phyloP scores from a whole-genome alignment of 1,140 invertebrate genomes.

The Drosophila repleta region DNA sequence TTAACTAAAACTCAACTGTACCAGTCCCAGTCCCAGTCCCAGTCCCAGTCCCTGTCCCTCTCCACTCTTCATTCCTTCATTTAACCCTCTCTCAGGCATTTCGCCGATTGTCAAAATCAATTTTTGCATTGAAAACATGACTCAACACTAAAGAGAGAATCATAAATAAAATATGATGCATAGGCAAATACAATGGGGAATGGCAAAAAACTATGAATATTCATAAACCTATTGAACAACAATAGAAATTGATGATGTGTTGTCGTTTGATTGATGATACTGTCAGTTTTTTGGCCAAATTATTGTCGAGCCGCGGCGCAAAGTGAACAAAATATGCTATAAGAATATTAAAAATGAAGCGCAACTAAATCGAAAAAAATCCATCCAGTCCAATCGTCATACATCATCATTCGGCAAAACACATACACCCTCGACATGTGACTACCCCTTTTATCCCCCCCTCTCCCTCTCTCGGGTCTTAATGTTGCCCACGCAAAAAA shows the following conservation, averaged over 20 bases:
- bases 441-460: conserved; percentile 39
- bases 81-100: conserved; percentile 42
- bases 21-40: no score
- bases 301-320: conserved; percentile 39
- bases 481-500: conserved; percentile 55
- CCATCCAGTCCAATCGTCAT: conserved; percentile 50
- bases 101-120: conserved; percentile 24
- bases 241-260: conserved; percentile 81
- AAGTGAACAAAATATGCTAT: conserved; percentile 53
- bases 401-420: conserved; percentile 70
- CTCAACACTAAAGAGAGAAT: conserved; percentile 52
- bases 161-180: conserved; percentile 67
- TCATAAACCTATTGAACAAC: conserved; percentile 79
- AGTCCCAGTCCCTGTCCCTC: no score
- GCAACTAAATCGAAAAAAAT: conserved; percentile 45
- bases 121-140: conserved; percentile 55
- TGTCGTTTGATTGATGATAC: conserved; percentile 75
- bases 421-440: conserved; percentile 54
- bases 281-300: conserved; percentile 49
- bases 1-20: no score
- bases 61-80: neutral
- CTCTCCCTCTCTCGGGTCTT: neutral
- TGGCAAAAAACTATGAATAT: conserved; percentile 72
- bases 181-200: conserved; percentile 69
- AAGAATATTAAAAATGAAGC: conserved; percentile 58